A percentile compares a stretch with the other conserved stretches of the same genome.
phyloP scores from a whole-genome alignment of 1,140 invertebrate genomes.

The Drosophila kurseongensis region DNA sequence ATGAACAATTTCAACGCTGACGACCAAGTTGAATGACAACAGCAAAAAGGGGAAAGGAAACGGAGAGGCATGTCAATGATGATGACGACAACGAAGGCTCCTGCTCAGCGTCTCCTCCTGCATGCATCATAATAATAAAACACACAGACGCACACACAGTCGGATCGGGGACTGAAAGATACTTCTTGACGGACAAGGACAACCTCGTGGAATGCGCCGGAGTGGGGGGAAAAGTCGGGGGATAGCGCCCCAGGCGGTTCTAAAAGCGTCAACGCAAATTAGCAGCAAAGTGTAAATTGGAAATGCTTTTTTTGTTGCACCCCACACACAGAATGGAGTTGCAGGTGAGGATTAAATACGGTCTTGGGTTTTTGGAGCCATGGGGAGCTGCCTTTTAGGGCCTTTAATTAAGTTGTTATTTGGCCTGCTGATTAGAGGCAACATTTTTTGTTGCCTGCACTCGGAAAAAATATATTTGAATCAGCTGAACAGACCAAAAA shows the following conservation, averaged over 20 bases:
- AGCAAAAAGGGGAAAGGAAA: slow-evolving; percentile 34
- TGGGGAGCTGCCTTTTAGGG: slow-evolving; percentile 66
- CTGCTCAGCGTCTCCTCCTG: slow-evolving; percentile 58
- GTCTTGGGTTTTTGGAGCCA: not conserved
- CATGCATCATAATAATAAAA: slow-evolving; percentile 82
- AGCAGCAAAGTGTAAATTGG: slow-evolving; percentile 83
- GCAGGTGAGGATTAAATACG: slow-evolving; percentile 20
- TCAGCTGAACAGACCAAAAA: too few species aligned
- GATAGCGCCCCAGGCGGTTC: slow-evolving; percentile 73
- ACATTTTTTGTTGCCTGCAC: slow-evolving; percentile 52
- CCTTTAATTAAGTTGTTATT: slow-evolving; percentile 81
- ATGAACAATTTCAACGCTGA: slow-evolving; percentile 81
- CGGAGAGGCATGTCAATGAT: slow-evolving; percentile 75
- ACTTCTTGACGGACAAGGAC: slow-evolving; percentile 57
- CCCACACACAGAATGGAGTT: slow-evolving; percentile 47
- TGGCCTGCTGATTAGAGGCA: slow-evolving; percentile 72
- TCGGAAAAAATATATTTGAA: slow-evolving; percentile 7
- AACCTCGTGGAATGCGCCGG: slow-evolving; percentile 60
- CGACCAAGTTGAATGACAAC: slow-evolving; percentile 78
- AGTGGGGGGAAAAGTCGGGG: slow-evolving; percentile 35
- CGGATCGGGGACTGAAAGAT: slow-evolving; percentile 14
- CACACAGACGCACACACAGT: slow-evolving; percentile 58
- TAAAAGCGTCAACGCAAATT: slow-evolving; percentile 83
- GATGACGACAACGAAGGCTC: slow-evolving; percentile 50
- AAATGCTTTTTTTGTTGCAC: slow-evolving; percentile 82